Evolutionary conservation across 2,797 vertebrate genomes (phyloP).

Genomic region (Typhlichthys subterraneus): DNA sequence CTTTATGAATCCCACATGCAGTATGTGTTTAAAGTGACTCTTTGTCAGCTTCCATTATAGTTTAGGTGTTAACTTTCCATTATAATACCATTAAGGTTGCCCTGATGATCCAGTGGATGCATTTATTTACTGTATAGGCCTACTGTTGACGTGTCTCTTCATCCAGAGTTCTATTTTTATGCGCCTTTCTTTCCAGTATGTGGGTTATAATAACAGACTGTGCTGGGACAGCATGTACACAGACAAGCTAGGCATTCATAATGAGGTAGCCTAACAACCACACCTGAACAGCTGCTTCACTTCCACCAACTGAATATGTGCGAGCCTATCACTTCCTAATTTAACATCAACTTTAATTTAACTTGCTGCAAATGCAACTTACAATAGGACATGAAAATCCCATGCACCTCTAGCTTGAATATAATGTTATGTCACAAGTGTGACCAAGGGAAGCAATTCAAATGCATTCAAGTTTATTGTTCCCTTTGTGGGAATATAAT

Average conservation of each 20-base stretch:
- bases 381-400: not conserved
- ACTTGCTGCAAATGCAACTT: not conserved
- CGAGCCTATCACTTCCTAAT: too few species aligned
- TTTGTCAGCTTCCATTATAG: too few species aligned
- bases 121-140: not conserved
- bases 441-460: too few species aligned
- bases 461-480: too few species aligned
- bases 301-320: not conserved
- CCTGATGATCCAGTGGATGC: not conserved
- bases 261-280: constrained; percentile 76
- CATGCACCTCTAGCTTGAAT: not conserved
- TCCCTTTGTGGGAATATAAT: too few species aligned
- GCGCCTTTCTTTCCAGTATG: constrained; percentile 76
- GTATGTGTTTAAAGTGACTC: too few species aligned
- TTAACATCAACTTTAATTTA: not conserved
- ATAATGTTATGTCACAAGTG: too few species aligned
- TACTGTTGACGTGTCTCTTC: not conserved
- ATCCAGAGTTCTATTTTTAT: constrained; percentile 63
- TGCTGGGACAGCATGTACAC: constrained; percentile 83
- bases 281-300: not conserved
- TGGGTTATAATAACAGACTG: constrained; percentile 78
- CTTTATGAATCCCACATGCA: too few species aligned
- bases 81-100: too few species aligned
- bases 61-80: too few species aligned
- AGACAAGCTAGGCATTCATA: constrained; percentile 75